A percentile compares a stretch with the other conserved stretches of the same genome.
These are phyloP conservation scores for Lepidochrysops patricia DNA, from an alignment of 2,888 invertebrate species.

Conservation along the genomic window DNA sequence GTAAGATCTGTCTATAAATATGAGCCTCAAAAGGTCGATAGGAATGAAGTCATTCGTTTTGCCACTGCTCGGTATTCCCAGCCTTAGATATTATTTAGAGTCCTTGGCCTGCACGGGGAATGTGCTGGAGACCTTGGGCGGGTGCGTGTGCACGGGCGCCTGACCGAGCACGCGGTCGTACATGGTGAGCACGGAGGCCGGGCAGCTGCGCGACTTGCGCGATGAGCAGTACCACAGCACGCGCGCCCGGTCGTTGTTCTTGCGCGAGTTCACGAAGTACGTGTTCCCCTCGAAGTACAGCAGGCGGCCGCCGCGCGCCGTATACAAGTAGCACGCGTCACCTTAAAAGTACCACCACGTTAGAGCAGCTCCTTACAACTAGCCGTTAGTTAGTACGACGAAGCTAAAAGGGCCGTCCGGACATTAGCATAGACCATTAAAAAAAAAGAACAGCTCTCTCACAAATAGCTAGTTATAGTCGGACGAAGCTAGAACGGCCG, in stretches of 20 bases:
- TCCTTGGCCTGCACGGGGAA: conserved; percentile 14
- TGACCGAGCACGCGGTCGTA: conserved; percentile 41
- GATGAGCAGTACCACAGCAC: conserved; percentile 53
- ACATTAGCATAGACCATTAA: too few relatives aligned
- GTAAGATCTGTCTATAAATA: not conserved
- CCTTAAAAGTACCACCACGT: conserved; percentile 27
- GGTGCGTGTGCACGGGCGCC: conserved; percentile 45
- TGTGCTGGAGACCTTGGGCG: conserved; percentile 38
- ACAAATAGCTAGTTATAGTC: too few relatives aligned
- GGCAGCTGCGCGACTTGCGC: conserved; percentile 46
- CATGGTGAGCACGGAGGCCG: conserved; percentile 43
- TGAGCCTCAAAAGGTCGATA: not conserved
- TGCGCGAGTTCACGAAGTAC: conserved; percentile 47
- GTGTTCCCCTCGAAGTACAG: conserved; percentile 50
- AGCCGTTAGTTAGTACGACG: not conserved
- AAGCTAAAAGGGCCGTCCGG: too few relatives aligned
- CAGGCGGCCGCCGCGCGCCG: conserved; percentile 42
- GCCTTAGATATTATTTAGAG: not conserved
- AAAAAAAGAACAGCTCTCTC: too few relatives aligned
- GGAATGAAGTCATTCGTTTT: not conserved
- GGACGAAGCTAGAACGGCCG: too few relatives aligned
- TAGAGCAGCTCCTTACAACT: not conserved
- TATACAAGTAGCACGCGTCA: conserved; percentile 41
- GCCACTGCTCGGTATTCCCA: not conserved
- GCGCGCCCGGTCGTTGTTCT: conserved; percentile 36